These are phyloP conservation scores for Mercenaria mercenaria DNA, from an alignment of 1,140 invertebrate species.

Conservation along the genomic window DNA sequence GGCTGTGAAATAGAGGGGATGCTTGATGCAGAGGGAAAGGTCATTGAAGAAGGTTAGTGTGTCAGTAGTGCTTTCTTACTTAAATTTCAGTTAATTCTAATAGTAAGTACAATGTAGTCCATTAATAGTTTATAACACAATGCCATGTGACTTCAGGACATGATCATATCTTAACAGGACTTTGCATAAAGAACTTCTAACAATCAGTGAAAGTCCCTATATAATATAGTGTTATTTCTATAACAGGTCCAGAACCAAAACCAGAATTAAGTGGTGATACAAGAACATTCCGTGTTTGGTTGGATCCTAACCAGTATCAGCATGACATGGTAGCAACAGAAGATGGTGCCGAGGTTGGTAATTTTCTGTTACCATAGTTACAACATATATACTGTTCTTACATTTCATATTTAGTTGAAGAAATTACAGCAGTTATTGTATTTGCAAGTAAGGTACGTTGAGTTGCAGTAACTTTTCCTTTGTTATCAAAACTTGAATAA, in stretches of 20 bases:
- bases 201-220: no score
- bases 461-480: no score
- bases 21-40: constrained; percentile 97
- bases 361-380: background rate
- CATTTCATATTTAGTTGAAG: no score
- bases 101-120: background rate
- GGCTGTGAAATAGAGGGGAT: constrained; percentile 99
- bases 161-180: no score
- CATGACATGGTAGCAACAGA: constrained; percentile 94
- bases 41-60: constrained; percentile 95
- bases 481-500: no score
- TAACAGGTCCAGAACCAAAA: constrained; percentile 91
- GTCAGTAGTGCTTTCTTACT: no score
- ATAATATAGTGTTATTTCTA: no score
- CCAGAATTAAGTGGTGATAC: constrained; percentile 92
- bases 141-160: no score
- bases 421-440: no score
- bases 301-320: constrained; percentile 99
- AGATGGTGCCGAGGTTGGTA: constrained; percentile 88
- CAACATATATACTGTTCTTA: background rate
- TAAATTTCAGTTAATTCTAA: background rate
- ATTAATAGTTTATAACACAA: no score
- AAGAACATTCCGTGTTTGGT: constrained; percentile 96
- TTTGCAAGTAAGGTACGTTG: no score
- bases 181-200: no score